phyloP scores from a whole-genome alignment of 2,113 vertebrate species.

The Cebidichthys violaceus region DNA sequence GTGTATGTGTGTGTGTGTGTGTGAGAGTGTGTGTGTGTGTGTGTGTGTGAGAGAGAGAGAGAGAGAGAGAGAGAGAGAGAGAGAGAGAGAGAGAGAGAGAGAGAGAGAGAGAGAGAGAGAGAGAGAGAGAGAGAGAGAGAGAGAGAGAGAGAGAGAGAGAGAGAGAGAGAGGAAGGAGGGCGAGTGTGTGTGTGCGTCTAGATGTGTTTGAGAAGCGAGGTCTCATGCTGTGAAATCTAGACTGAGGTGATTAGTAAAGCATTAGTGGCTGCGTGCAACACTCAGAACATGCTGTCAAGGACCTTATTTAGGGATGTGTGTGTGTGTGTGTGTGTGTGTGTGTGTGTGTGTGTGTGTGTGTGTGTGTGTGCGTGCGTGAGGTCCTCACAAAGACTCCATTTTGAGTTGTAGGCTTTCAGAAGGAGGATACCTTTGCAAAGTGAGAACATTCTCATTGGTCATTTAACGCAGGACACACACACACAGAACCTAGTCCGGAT shows the following conservation, averaged over 20 bases:
- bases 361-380: not conserved
- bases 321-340: slow-evolving; percentile 20
- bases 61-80: not conserved
- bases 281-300: slow-evolving; percentile 68
- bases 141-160: not conserved
- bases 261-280: slow-evolving; percentile 78
- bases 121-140: not conserved
- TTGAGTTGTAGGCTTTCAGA: not conserved
- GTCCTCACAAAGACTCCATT: not conserved
- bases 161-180: no score
- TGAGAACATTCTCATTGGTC: not conserved
- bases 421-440: not conserved
- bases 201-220: slow-evolving; percentile 54
- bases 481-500: not conserved
- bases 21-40: not conserved
- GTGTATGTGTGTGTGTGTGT: not conserved
- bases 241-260: slow-evolving; percentile 81
- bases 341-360: not conserved
- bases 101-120: not conserved
- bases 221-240: slow-evolving; percentile 78
- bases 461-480: not conserved
- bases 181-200: slow-evolving; percentile 28
- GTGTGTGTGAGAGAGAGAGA: not conserved
- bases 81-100: not conserved
- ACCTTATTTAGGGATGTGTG: slow-evolving; percentile 36